phyloP scores from a whole-genome alignment of 2,113 vertebrate genomes.

The Trochalopteron elliotii region DNA sequence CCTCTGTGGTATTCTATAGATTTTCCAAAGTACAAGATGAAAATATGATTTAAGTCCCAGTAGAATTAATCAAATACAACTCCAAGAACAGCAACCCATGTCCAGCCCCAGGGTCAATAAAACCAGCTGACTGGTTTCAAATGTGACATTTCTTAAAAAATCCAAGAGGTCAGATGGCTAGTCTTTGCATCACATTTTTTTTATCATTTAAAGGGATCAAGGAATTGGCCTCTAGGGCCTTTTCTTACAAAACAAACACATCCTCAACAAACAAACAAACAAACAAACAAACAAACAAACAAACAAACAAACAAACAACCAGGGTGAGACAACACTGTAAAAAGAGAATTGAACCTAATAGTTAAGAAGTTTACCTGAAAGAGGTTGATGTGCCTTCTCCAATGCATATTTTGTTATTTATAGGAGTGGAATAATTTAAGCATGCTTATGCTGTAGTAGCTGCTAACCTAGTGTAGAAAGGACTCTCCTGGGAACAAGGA shows the following conservation, averaged over 20 bases:
- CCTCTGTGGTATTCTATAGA: not conserved
- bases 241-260: not conserved
- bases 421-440: not conserved
- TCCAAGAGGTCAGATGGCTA: not conserved
- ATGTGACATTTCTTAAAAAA: not conserved
- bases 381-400: not conserved
- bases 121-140: not conserved
- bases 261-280: not conserved
- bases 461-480: not conserved
- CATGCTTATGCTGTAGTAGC: not conserved
- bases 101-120: not conserved
- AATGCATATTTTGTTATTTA: not conserved
- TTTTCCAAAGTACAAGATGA: not conserved
- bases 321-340: not conserved
- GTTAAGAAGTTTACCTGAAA: not conserved
- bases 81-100: not conserved
- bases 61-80: not conserved
- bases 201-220: not conserved
- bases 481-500: not conserved
- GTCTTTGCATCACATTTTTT: not conserved
- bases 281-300: not conserved
- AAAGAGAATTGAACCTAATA: not conserved
- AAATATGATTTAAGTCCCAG: not conserved
- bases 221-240: not conserved
- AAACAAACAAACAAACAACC: too few species aligned